A percentile compares a stretch with the other conserved stretches of the same genome.
These are phyloP conservation scores for Hyperoplus immaculatus DNA, from an alignment of 2,797 vertebrate species.

Conservation along the genomic window DNA sequence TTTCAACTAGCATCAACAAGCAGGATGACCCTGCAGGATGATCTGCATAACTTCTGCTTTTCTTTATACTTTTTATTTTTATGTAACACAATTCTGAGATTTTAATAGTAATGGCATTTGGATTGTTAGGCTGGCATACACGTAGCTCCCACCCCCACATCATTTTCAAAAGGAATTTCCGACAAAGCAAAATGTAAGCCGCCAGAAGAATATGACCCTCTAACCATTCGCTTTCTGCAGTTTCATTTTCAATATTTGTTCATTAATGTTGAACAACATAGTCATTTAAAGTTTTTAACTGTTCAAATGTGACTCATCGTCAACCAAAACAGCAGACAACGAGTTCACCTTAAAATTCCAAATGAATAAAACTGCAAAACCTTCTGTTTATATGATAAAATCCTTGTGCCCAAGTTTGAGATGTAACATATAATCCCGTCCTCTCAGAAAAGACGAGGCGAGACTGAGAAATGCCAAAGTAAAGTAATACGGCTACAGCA, in stretches of 20 bases:
- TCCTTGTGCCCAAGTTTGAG: not conserved
- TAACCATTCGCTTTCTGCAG: not conserved
- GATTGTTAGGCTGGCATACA: not conserved
- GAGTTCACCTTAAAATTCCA: not conserved
- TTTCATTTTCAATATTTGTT: slow-evolving; percentile 12
- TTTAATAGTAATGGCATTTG: not conserved
- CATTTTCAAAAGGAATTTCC: not conserved
- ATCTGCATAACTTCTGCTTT: not conserved
- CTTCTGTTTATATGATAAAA: not conserved
- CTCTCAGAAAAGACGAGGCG: not conserved
- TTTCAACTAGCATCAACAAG: not conserved
- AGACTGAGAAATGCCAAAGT: slow-evolving; percentile 10
- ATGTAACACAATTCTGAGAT: not conserved
- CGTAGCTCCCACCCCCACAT: not conserved
- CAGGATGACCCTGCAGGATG: not conserved
- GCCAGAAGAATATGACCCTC: not conserved
- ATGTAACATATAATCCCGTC: not conserved
- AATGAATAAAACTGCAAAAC: not conserved
- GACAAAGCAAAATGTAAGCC: not conserved
- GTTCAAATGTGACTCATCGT: not conserved
- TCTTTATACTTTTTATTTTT: not conserved
- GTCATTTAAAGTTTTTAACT: slow-evolving; percentile 10
- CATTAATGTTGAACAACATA: slow-evolving; percentile 15
- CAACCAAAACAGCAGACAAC: not conserved
- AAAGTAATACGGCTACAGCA: slow-evolving; percentile 5